These are phyloP conservation scores for Parotia lawesii DNA, from an alignment of 2,113 vertebrate genomes.

Conservation along the genomic window DNA sequence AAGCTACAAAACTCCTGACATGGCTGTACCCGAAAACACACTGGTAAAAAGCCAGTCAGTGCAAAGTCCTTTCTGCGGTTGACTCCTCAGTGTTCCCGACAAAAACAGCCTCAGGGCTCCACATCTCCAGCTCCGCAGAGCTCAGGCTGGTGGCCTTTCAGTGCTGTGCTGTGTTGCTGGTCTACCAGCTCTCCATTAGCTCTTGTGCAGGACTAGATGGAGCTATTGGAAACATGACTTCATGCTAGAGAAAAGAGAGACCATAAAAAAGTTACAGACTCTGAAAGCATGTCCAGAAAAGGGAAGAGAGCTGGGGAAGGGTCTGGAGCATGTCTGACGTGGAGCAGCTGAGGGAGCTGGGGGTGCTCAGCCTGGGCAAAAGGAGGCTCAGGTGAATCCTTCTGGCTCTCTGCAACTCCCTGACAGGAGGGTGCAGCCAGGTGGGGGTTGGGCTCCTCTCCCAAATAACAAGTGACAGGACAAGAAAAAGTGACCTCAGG, in stretches of 20 bases:
- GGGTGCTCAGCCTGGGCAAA: background rate
- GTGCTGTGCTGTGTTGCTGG: background rate
- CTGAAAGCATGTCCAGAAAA: background rate
- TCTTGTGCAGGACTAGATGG: background rate
- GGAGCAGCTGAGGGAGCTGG: background rate
- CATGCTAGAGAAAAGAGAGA: background rate
- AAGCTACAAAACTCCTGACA: background rate
- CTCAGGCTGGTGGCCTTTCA: background rate
- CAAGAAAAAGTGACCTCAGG: background rate
- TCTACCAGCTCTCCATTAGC: background rate
- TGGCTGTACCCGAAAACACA: background rate
- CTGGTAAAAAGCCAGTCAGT: background rate
- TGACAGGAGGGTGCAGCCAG: background rate
- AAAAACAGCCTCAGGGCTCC: background rate
- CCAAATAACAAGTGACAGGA: background rate
- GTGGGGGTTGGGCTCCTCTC: background rate
- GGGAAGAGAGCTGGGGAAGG: background rate
- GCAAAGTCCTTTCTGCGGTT: background rate
- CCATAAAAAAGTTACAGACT: background rate
- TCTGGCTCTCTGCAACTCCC: background rate
- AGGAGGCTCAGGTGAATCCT: background rate
- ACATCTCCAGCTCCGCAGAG: accelerated
- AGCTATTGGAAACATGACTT: background rate
- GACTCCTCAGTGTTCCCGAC: accelerated
- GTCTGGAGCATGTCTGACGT: background rate